Evolutionary conservation across 1,140 invertebrate genomes (phyloP).

Genomic region (Heliconius nattereri): DNA sequence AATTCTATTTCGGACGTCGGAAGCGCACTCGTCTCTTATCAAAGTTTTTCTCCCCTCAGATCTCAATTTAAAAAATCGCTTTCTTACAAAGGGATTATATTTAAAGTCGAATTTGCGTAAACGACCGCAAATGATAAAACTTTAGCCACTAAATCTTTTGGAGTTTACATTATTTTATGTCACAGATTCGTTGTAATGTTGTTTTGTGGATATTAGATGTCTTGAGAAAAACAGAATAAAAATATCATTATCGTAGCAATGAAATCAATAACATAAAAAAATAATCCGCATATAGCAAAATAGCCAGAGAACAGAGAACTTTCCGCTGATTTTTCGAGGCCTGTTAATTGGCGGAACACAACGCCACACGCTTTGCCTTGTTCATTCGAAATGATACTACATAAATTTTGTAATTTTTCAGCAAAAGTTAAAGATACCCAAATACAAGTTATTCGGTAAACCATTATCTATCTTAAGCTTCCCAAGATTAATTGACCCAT

Average conservation of each 20-base stretch:
- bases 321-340: no score
- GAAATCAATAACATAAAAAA: no score
- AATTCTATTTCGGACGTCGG: constrained; percentile 27
- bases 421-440: neutral
- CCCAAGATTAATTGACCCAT: constrained; percentile 34
- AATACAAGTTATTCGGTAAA: neutral
- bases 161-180: constrained; percentile 49
- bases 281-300: no score
- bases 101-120: constrained; percentile 52
- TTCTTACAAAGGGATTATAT: constrained; percentile 57
- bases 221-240: neutral
- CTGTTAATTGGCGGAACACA: no score
- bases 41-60: constrained; percentile 55
- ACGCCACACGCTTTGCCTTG: no score
- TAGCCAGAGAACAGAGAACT: no score
- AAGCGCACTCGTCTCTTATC: constrained; percentile 40
- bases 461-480: neutral
- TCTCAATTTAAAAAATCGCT: constrained; percentile 61
- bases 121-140: constrained; percentile 54
- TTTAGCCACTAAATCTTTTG: constrained; percentile 59
- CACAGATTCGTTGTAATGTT: neutral
- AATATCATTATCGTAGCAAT: no score
- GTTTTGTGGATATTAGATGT: neutral
- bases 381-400: neutral
- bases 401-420: no score